phyloP scores from a whole-genome alignment of 1,140 invertebrate species.

The Amyelois transitella region DNA sequence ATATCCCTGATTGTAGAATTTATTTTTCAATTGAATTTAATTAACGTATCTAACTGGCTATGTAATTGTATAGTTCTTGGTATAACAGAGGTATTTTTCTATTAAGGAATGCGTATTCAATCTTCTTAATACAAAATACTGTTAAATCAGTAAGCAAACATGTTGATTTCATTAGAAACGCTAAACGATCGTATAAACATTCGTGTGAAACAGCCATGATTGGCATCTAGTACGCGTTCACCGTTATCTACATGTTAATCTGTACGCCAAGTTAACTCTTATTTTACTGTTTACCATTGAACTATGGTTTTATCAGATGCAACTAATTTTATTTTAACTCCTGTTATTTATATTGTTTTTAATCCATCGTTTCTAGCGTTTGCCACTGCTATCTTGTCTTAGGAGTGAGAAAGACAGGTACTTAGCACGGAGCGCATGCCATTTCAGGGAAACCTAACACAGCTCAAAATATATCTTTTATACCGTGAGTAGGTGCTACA shows the following conservation, averaged over 20 bases:
- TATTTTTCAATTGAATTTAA: constrained; percentile 28
- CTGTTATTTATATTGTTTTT: too few relatives aligned
- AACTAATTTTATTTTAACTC: too few relatives aligned
- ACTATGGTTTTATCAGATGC: neutral
- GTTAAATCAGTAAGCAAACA: constrained; percentile 1
- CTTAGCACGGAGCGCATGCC: too few relatives aligned
- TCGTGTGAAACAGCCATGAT: constrained; percentile 49
- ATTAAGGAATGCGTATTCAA: neutral
- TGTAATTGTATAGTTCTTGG: neutral
- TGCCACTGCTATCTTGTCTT: too few relatives aligned
- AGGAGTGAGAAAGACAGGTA: too few relatives aligned
- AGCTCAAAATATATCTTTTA: too few relatives aligned
- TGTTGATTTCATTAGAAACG: constrained; percentile 36
- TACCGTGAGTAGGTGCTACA: too few relatives aligned
- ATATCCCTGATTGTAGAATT: constrained; percentile 14
- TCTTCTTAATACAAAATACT: neutral
- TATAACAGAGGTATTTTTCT: neutral
- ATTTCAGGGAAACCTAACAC: too few relatives aligned
- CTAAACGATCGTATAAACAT: constrained; percentile 41
- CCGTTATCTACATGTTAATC: constrained; percentile 19
- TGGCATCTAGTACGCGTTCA: constrained; percentile 19
- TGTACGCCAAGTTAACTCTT: neutral
- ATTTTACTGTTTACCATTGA: neutral
- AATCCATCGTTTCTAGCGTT: too few relatives aligned
- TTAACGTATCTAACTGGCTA: constrained; percentile 15